Conservation (phyloP, 2,888 invertebrate genomes). For the Beris chalybata region DNA sequence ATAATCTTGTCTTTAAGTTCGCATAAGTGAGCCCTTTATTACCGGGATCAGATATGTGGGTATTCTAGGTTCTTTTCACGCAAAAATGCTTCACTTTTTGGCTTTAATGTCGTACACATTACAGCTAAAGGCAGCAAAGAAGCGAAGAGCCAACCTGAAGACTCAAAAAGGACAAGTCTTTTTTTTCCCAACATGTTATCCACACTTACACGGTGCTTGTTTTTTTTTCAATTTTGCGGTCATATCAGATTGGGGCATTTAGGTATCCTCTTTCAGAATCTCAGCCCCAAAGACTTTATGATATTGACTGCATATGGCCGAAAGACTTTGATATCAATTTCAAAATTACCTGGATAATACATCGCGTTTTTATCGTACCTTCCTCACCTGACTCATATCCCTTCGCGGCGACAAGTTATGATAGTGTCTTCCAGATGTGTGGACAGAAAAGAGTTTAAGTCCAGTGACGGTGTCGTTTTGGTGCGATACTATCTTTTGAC, state of each 20-base stretch:
- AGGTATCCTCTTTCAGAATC: constrained; percentile 15
- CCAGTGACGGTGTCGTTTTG: not conserved
- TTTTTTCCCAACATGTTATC: too few species aligned
- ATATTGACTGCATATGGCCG: not conserved
- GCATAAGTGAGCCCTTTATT: too few species aligned
- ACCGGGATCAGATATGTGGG: too few species aligned
- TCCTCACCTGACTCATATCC: not conserved
- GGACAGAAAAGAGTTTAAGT: constrained; percentile 7
- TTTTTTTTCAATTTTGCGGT: constrained; percentile 5
- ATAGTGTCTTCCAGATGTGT: constrained; percentile 3
- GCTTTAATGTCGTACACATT: too few species aligned
- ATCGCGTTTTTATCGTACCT: not conserved
- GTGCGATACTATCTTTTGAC: constrained; percentile 11
- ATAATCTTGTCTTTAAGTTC: too few species aligned
- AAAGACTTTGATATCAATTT: constrained; percentile 7
- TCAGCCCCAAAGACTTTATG: not conserved
- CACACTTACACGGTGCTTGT: too few species aligned
- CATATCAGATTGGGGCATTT: constrained; percentile 3
- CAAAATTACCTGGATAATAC: constrained; percentile 7
- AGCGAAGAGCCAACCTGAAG: too few species aligned
- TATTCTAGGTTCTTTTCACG: too few species aligned
- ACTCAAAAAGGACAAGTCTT: too few species aligned
- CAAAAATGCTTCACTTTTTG: too few species aligned
- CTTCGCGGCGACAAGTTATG: constrained; percentile 5
- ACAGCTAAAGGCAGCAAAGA: too few species aligned